Conservation (phyloP, 2,797 vertebrate genomes). For the Coilia nasus region DNA sequence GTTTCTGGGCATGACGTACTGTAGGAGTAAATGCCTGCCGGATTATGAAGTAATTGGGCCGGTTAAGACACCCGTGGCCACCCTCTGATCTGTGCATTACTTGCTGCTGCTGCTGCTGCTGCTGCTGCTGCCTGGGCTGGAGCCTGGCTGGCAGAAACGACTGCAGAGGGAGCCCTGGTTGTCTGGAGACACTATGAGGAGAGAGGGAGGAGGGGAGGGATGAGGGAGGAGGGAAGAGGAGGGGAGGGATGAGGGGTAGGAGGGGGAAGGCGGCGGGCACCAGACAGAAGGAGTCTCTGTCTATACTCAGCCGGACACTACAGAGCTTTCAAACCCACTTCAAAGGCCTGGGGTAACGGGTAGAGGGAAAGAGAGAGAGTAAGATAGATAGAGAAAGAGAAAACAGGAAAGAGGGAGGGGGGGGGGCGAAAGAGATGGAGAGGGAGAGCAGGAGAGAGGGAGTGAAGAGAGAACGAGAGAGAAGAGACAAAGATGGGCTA, state of each 20-base stretch:
- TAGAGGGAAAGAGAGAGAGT: not conserved
- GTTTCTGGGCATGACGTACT: slow-evolving; percentile 22
- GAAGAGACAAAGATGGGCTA: not conserved
- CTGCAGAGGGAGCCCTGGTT: not conserved
- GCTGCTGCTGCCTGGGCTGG: too few relatives aligned
- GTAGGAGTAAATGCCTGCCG: slow-evolving; percentile 51
- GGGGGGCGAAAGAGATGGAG: not conserved
- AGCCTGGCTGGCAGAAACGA: not conserved
- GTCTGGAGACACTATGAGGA: not conserved
- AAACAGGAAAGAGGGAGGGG: not conserved
- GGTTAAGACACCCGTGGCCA: slow-evolving; percentile 18
- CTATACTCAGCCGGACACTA: slow-evolving; percentile 56
- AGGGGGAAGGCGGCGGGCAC: slow-evolving; percentile 3
- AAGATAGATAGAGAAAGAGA: not conserved
- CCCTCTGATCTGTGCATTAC: slow-evolving; percentile 19
- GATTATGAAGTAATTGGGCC: slow-evolving; percentile 57
- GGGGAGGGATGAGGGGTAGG: slow-evolving; percentile 1
- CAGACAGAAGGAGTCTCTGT: slow-evolving; percentile 48
- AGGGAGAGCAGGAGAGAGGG: not conserved
- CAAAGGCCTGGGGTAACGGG: slow-evolving; percentile 46
- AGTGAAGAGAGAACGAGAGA: not conserved
- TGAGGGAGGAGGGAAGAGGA: not conserved
- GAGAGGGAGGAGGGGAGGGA: not conserved
- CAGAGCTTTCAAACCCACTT: slow-evolving; percentile 58
- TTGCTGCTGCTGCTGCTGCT: too few relatives aligned